A percentile compares a stretch with the other conserved stretches of the same genome.
Evolutionary conservation across 2,888 invertebrate genomes (phyloP).

Genomic region (Agrotis exclamationis): DNA sequence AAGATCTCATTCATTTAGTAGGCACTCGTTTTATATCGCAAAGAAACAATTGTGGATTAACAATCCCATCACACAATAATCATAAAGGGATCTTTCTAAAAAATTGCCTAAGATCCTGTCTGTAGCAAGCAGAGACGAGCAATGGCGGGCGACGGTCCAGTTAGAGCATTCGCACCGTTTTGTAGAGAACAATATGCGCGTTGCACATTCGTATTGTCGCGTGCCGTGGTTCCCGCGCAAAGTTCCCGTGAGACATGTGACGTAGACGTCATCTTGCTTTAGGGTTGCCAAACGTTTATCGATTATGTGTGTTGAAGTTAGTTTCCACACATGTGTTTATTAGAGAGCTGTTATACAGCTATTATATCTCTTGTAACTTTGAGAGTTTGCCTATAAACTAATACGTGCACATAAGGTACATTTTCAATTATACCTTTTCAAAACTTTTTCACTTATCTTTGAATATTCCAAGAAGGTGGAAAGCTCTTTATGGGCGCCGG

Average conservation of each 20-base stretch:
- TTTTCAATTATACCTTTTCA: neutral
- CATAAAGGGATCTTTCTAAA: slow-evolving; percentile 42
- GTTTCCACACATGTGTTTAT: neutral
- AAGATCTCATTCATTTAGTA: neutral
- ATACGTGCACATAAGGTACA: neutral
- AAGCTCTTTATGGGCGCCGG: neutral
- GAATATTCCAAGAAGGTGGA: neutral
- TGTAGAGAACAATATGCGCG: slow-evolving; percentile 69
- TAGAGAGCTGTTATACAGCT: too few species aligned
- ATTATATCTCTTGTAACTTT: neutral
- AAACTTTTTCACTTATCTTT: neutral
- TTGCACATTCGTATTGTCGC: slow-evolving; percentile 70
- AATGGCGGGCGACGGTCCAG: slow-evolving; percentile 16
- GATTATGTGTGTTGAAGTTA: neutral
- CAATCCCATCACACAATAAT: slow-evolving; percentile 44
- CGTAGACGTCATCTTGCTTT: slow-evolving; percentile 29
- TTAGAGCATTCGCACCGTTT: slow-evolving; percentile 66
- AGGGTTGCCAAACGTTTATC: slow-evolving; percentile 39
- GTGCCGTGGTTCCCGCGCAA: slow-evolving; percentile 64
- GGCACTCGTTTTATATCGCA: neutral
- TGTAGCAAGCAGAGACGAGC: slow-evolving; percentile 41
- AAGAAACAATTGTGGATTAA: slow-evolving; percentile 45
- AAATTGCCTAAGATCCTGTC: slow-evolving; percentile 57
- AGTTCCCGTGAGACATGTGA: slow-evolving; percentile 65
- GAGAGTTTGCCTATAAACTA: neutral